A percentile compares a stretch with the other conserved stretches of the same genome.
These are phyloP conservation scores for Melozone crissalis DNA, from an alignment of 2,113 vertebrate species.

Conservation along the genomic window DNA sequence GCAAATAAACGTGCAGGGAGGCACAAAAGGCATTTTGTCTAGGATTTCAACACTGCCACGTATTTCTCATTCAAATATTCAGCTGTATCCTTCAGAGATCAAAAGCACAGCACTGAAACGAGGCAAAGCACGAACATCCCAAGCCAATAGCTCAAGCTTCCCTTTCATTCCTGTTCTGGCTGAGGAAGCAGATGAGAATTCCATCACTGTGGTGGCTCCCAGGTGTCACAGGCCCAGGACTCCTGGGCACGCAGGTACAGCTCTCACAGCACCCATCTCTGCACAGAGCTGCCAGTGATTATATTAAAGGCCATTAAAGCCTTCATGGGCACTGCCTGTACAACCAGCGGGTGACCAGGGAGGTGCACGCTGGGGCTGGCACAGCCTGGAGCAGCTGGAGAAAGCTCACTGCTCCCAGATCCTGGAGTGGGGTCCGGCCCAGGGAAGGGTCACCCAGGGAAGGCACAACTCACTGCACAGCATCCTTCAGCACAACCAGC, in stretches of 20 bases:
- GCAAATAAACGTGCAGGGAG: conserved; percentile 52
- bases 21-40: conserved; percentile 50
- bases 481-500: not conserved
- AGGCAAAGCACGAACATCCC: not conserved
- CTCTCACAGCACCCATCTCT: not conserved
- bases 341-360: not conserved
- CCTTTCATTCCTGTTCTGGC: not conserved
- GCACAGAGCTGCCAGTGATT: not conserved
- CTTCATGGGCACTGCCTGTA: not conserved
- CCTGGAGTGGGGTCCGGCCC: not conserved
- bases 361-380: not conserved
- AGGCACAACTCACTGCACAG: not conserved
- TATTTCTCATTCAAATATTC: conserved; percentile 42
- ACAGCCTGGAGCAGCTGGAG: not conserved
- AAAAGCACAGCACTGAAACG: not conserved
- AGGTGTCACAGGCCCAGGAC: not conserved
- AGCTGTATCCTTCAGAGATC: conserved; percentile 27
- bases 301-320: not conserved
- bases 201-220: not conserved
- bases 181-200: not conserved
- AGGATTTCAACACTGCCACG: not conserved
- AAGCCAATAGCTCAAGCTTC: not conserved
- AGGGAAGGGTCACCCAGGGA: not conserved
- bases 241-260: not conserved
- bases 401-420: not conserved